A percentile compares a stretch with the other conserved stretches of the same genome.
Evolutionary conservation across 2,888 invertebrate species (phyloP).

Genomic region (Chironomus tentans): DNA sequence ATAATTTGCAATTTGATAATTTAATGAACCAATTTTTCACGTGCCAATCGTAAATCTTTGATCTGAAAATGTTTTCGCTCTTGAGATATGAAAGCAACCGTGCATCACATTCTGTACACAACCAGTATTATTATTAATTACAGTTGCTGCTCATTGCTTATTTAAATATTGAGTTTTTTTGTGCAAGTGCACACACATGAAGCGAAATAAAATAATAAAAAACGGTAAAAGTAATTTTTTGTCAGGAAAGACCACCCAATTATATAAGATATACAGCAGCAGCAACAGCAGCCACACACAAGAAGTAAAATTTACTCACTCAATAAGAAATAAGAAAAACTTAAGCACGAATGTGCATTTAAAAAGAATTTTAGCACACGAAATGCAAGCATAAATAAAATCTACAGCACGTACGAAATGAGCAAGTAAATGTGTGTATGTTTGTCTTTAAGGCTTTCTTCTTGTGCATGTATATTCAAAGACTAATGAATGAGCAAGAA

Average conservation of each 20-base stretch:
- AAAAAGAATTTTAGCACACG: constrained; percentile 14
- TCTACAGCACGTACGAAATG: constrained; percentile 5
- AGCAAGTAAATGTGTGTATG: too few species aligned
- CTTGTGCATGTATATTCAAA: too few species aligned
- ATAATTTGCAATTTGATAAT: neutral
- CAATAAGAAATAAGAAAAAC: too few species aligned
- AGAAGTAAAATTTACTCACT: neutral
- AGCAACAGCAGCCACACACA: neutral
- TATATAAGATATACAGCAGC: neutral
- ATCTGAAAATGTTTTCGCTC: neutral
- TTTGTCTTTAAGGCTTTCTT: too few species aligned
- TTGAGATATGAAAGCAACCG: neutral
- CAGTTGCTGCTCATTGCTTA: too few species aligned
- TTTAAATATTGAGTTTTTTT: too few species aligned
- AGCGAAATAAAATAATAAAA: neutral
- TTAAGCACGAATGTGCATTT: neutral
- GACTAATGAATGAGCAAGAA: too few species aligned
- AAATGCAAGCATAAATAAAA: constrained; percentile 13
- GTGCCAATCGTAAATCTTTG: neutral
- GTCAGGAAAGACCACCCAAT: constrained; percentile 16
- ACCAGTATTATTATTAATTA: too few species aligned
- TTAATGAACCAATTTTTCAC: constrained; percentile 2
- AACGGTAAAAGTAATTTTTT: constrained; percentile 6
- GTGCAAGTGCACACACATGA: neutral
- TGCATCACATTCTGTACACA: too few species aligned